Evolutionary conservation across 2,113 vertebrate genomes (phyloP), one percentile per base, ranked within the genome.

Genomic region (Bufo bufo): DNA sequence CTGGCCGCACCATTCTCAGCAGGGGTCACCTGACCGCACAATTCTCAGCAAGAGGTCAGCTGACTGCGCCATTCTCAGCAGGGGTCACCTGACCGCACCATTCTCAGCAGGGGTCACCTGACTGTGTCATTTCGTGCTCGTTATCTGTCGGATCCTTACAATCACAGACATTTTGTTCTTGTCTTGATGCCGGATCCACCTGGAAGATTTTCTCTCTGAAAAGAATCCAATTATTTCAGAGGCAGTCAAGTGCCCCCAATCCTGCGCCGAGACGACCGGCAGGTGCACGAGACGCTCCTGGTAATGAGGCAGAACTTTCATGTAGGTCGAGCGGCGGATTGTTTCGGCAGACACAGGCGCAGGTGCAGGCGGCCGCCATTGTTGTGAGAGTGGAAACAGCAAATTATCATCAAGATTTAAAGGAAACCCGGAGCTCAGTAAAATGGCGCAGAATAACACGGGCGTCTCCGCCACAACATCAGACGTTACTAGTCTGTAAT

Each of bases 151-250:
- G n/a, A 16, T 47, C 11, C 9, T 56, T 52, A 43, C 82, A 43
- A 43, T 72, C 65, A 20, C 52, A 50, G 23, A 58, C 17, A 17
- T 43, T 54, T 43, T 83, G 66, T 23, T 58, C 19, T 45, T 9
- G 19, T 19, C 52, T 75, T 59, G n/a, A 20, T 5, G 47, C 63
- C 2, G 47, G n/a, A 66, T 65, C 85, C 45, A 65, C 75, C 75
- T 47, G 58, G 19, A 61, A 86, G 47, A 86, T 86, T 78, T 78
- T 63, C 58, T 66, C 52, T 86, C 69, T 71, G 65, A 81, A 82
- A 58, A 87, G 65, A 47, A 13, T 45, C 77, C 77, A 82, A 87
- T 81, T 87, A 81, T 87, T 69, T 71, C 23, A 17, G 4, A 33
- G 58, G 66, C 23, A 81, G 66, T 56, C 54, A 47, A 72, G 50